phyloP scores from a whole-genome alignment of 2,888 invertebrate species.

The Ischnura elegans region DNA sequence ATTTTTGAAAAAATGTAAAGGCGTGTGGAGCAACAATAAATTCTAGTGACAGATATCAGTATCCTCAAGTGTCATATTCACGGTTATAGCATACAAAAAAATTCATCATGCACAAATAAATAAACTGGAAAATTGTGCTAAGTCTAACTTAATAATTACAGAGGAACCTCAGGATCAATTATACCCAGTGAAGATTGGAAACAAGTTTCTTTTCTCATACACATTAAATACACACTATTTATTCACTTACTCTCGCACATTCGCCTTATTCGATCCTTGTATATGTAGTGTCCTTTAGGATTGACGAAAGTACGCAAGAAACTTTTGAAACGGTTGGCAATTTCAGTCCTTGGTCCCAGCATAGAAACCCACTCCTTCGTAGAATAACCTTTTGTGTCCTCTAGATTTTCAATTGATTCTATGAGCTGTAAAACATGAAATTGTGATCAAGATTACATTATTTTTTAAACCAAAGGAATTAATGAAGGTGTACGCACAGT shows the following conservation, averaged over 20 bases:
- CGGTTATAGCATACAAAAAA: too few relatives aligned
- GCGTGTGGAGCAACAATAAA: too few relatives aligned
- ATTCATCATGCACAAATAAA: too few relatives aligned
- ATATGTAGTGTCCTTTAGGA: conserved; percentile 91
- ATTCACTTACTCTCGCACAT: conserved; percentile 97
- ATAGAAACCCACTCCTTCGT: conserved; percentile 98
- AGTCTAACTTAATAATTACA: too few relatives aligned
- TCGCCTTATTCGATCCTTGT: conserved; percentile 93
- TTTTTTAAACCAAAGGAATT: conserved; percentile 37
- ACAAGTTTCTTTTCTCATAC: too few relatives aligned
- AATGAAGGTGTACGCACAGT: conserved; percentile 64
- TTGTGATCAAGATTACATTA: conserved; percentile 42
- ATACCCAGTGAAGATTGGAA: too few relatives aligned
- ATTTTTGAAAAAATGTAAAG: too few relatives aligned
- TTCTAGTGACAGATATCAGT: too few relatives aligned
- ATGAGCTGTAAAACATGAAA: conserved; percentile 81
- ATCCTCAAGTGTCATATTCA: too few relatives aligned
- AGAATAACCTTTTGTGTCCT: conserved; percentile 97
- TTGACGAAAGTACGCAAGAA: conserved; percentile 95
- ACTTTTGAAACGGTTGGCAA: conserved; percentile 94
- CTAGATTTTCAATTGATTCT: conserved; percentile 98
- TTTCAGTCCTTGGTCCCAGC: conserved; percentile 97
- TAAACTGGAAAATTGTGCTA: too few relatives aligned
- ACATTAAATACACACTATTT: conserved; percentile 73
- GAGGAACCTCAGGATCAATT: too few relatives aligned